phyloP scores from a whole-genome alignment of 1,140 invertebrate species.

The Subanguina moxae region DNA sequence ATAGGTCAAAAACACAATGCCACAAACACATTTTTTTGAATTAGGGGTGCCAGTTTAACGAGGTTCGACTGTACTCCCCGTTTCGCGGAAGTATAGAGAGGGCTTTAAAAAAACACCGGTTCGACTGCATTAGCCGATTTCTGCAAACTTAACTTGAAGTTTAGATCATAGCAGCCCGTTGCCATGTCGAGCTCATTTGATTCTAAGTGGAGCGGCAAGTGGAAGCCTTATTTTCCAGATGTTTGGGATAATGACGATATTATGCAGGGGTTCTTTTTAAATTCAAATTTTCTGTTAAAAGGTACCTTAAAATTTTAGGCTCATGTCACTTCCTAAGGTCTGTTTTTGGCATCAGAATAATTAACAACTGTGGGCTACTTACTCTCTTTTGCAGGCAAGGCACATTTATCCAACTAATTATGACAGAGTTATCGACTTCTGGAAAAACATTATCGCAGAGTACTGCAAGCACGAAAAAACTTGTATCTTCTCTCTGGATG shows the following conservation, averaged over 20 bases:
- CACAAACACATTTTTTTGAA: too few relatives aligned
- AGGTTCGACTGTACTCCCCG: too few relatives aligned
- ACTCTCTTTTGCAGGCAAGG: conserved; percentile 30
- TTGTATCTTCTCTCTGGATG: conserved; percentile 41
- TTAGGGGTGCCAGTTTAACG: too few relatives aligned
- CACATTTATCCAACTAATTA: conserved; percentile 51
- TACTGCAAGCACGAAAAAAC: conserved; percentile 52
- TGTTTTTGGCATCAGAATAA: conserved; percentile 6
- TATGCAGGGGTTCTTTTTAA: conserved; percentile 38
- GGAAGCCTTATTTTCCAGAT: conserved; percentile 41
- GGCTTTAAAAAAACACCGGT: too few relatives aligned
- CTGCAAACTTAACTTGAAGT: too few relatives aligned
- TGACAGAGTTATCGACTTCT: conserved; percentile 48
- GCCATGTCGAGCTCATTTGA: too few relatives aligned
- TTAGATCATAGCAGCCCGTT: too few relatives aligned
- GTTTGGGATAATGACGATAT: conserved; percentile 47
- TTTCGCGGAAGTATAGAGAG: too few relatives aligned
- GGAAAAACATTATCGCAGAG: conserved; percentile 43
- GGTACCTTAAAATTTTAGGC: conserved; percentile 5
- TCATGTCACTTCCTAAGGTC: conserved; percentile 18
- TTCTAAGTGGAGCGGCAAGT: too few relatives aligned
- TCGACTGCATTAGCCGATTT: too few relatives aligned
- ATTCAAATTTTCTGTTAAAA: conserved; percentile 41
- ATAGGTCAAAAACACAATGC: too few relatives aligned
- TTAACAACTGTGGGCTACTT: not conserved